Conservation (phyloP, 2,113 vertebrate species). For the Numenius arquata region DNA sequence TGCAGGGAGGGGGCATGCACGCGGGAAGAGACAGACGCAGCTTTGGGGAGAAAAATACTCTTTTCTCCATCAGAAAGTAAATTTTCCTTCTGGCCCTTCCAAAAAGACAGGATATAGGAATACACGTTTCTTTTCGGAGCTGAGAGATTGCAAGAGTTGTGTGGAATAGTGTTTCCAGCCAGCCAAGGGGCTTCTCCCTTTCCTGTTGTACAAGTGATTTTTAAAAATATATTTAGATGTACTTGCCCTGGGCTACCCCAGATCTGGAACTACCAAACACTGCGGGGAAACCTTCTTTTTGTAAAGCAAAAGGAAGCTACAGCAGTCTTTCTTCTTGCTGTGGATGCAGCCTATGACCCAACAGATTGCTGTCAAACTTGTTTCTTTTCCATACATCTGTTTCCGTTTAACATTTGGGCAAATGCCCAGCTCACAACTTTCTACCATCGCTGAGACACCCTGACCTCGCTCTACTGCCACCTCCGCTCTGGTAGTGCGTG, state of each 20-base stretch:
- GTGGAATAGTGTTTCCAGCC: not conserved
- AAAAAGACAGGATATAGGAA: not conserved
- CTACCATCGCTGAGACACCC: not conserved
- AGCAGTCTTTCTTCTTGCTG: not conserved
- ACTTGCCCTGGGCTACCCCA: not conserved
- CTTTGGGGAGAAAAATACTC: not conserved
- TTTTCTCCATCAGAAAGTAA: not conserved
- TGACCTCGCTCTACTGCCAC: not conserved
- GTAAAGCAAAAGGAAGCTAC: not conserved
- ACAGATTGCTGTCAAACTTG: not conserved
- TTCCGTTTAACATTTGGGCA: not conserved
- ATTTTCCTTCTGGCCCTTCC: not conserved
- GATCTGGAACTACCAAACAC: not conserved
- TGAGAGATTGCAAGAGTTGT: not conserved
- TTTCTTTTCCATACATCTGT: not conserved
- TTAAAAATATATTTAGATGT: not conserved
- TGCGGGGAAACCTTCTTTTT: not conserved
- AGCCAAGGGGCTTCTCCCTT: not conserved
- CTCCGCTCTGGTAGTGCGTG: not conserved
- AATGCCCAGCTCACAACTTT: not conserved
- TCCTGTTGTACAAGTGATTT: not conserved
- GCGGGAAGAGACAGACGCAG: rapidly evolving
- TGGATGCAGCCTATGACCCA: not conserved
- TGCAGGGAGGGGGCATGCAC: not conserved
- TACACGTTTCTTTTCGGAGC: not conserved